Conservation (phyloP, 2,113 vertebrate genomes). For the Notothenia rossii region DNA sequence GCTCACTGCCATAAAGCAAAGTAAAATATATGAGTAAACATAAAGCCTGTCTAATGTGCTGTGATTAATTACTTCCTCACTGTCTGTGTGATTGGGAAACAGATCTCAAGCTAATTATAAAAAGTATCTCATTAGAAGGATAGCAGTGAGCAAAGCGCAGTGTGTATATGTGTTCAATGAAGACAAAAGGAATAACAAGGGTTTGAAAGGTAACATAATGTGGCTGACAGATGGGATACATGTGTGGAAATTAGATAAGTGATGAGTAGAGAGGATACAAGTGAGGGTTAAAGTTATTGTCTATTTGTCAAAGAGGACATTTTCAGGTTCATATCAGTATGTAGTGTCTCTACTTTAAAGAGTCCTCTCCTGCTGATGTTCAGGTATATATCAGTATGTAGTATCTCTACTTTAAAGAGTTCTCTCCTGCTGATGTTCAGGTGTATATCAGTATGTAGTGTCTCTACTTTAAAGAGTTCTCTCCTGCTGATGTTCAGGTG, state of each 20-base stretch:
- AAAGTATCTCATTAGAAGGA: slow-evolving; percentile 61
- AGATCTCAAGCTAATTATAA: slow-evolving; percentile 69
- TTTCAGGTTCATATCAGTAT: too few relatives aligned
- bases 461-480: too few relatives aligned
- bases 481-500: too few relatives aligned
- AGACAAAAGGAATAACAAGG: not conserved
- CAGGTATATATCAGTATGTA: too few relatives aligned
- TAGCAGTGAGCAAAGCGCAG: slow-evolving; percentile 17
- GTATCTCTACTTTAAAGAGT: too few relatives aligned
- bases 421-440: too few relatives aligned
- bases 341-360: too few relatives aligned
- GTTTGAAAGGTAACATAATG: slow-evolving; percentile 27
- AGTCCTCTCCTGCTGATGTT: too few relatives aligned
- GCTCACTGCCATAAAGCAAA: slow-evolving; percentile 12
- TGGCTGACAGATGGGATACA: slow-evolving; percentile 2
- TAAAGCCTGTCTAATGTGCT: slow-evolving; percentile 54
- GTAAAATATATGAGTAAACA: slow-evolving; percentile 62
- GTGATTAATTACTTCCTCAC: slow-evolving; percentile 72
- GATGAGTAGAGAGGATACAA: slow-evolving; percentile 12
- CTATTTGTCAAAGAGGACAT: slow-evolving; percentile 4
- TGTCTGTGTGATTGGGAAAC: slow-evolving; percentile 67
- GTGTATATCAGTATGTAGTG: too few relatives aligned
- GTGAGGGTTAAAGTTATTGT: not conserved
- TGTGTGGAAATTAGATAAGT: slow-evolving; percentile 18
- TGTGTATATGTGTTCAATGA: slow-evolving; percentile 45